Base-by-base conservation (phyloP, 2,113 vertebrate species). In the Forbesichthys papilliferus region DNA sequence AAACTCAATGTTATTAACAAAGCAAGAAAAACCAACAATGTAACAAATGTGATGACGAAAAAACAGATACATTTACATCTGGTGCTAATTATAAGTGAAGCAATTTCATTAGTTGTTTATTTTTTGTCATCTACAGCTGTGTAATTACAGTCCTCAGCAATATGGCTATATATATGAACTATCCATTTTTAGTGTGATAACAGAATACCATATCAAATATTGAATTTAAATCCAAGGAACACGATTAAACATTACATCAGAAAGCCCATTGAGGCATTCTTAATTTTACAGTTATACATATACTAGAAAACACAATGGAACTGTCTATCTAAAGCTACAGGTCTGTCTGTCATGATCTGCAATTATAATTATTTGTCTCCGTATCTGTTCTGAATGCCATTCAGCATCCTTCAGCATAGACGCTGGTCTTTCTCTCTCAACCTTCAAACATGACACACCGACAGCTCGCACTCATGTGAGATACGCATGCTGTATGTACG, bases 391-490 rank as follows among this genome's bases (percentile, higher is more conserved):
- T 62, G 69, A 86, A 55, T 55, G 47, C 55, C n/a, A 36, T 76
- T 48, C 68, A 68, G 74, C 55, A 61, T 71, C 49, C 53, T 20
- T 51, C 52, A 9, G 9, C n/a, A 13, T 61, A 63, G 52, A 63
- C 34, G 61, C 46, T 47, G 36, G 18, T 48, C 48, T 68, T 71
- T 59, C 66, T 68, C 74, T 59, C 66, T n/a, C 55, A 53, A 71
- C 62, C 71, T 69, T 82, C 56, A 70, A 78, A 83, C 58, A 64
- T 14, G 18, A 57, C 13, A 53, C 18, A 61, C 33, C 4, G 68
- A 75, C 13, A 7, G 49, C 71, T 71, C 69, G 62, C 75, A 74
- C 61, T 0, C 57, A 81, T 68, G 62, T 80, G 71, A 78, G 33
- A 86, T 75, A 74, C 61, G 48, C 14, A 49, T 16, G 16, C 16